Percentiles rank a stretch among this genome's conserved stretches.
phyloP scores from a whole-genome alignment of 1,140 invertebrate genomes.

The Palaemon carinicauda region DNA sequence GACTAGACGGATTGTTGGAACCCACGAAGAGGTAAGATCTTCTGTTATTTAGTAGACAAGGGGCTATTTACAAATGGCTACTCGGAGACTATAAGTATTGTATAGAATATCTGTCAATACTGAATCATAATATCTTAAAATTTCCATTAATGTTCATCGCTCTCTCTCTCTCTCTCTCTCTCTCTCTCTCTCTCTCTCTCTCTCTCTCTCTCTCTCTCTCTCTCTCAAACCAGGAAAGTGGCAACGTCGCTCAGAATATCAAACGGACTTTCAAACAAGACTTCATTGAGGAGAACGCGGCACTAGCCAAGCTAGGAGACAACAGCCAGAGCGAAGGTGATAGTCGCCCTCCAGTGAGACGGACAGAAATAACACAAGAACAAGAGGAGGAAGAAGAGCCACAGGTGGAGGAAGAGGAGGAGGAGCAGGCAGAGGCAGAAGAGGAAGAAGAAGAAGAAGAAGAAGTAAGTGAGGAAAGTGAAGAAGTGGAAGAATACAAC shows the following conservation, averaged over 20 bases:
- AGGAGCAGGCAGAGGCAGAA: neutral
- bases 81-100: too few species aligned
- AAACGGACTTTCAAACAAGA: constrained; percentile 3
- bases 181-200: neutral
- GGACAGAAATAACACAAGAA: neutral
- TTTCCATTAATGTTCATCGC: too few species aligned
- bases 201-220: neutral
- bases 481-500: neutral
- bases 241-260: constrained; percentile 8
- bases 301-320: neutral
- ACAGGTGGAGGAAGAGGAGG: neutral
- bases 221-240: neutral
- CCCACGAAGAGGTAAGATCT: neutral
- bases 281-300: constrained; percentile 5
- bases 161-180: neutral
- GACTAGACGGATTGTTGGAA: neutral
- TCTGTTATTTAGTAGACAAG: too few species aligned
- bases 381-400: neutral
- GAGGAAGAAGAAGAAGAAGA: neutral
- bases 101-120: too few species aligned
- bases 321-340: neutral
- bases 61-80: too few species aligned
- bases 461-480: neutral
- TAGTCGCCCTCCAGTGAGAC: neutral
- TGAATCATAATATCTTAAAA: too few species aligned